Evolutionary conservation across 2,888 invertebrate species (phyloP).

Genomic region (Metalampra italica): DNA sequence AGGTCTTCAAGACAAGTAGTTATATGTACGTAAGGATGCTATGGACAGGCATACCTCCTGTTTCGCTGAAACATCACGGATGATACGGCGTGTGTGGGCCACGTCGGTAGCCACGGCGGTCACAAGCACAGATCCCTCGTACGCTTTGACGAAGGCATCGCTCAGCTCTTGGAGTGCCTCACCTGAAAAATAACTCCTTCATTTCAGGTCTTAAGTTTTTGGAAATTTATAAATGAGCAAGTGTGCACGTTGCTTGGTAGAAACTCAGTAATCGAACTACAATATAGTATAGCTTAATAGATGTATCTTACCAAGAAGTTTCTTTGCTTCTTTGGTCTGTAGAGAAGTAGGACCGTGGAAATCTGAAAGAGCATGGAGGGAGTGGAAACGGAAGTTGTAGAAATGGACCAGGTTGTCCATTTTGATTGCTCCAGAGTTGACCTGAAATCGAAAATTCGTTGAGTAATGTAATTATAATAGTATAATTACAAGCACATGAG

Average conservation of each 20-base stretch:
- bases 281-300: too few species aligned
- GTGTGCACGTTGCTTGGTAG: too few species aligned
- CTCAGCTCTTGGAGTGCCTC: conserved; percentile 72
- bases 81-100: conserved; percentile 78
- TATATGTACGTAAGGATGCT: background rate
- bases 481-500: too few species aligned
- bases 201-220: too few species aligned
- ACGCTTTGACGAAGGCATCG: conserved; percentile 75
- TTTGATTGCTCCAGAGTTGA: conserved; percentile 60
- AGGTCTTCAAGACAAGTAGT: too few species aligned
- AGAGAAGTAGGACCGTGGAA: conserved; percentile 82
- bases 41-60: conserved; percentile 19
- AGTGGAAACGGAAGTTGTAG: conserved; percentile 81
- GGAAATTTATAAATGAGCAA: too few species aligned
- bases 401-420: conserved; percentile 80
- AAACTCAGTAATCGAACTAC: too few species aligned
- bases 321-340: conserved; percentile 81
- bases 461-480: background rate
- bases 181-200: conserved; percentile 27
- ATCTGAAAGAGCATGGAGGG: conserved; percentile 81
- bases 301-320: conserved; percentile 71
- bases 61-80: conserved; percentile 28
- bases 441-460: conserved; percentile 34
- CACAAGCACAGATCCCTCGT: conserved; percentile 79
- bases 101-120: conserved; percentile 82